Evolutionary conservation across 2,113 vertebrate genomes (phyloP), one percentile per base, ranked within the genome.

Genomic region (Xyrauchen texanus): DNA sequence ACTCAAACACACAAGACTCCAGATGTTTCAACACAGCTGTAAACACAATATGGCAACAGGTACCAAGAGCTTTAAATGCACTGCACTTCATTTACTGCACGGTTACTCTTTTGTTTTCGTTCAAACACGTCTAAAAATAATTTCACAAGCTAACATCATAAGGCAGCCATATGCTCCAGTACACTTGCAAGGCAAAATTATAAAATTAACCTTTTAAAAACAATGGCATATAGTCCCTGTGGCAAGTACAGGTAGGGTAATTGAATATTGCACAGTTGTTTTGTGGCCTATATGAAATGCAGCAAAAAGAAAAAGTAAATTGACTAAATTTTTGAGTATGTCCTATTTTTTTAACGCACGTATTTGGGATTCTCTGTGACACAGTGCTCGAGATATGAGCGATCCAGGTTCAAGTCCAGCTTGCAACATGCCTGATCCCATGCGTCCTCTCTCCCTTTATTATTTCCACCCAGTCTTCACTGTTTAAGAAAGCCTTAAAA

Each of bases 111-210:
- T 90, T 87, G 88, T 88, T 83, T 86, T 88, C 84, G 70, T 89
- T 88, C 86, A 86, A 89, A 87, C 82, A 85, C 71, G 80, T 77
- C 88, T 82, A 86, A 80, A 88, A 89, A 89, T 88, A 60, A 86
- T 89, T 90, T 86, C 86, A 91, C 84, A 86, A 85, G 87, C 87
- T 87, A 90, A 91, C 85, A 86, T 82, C 89, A 91, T 90, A 86
- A 91, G 87, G 86, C 75, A 12, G 47, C 90, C 90, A 90, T 91
- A 92, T 91, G 91, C 80, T 85, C 85, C 66, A 21, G 68, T 85
- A 79, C 63, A 72, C 53, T 73, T 85, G 71, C 75, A 80, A 84
- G 79, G 81, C 52, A 49, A 73, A 81, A 86, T 87, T 52, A 79
- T 85, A 86, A 76, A 90, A 90, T 83, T 79, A 79, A 87, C 84